Conservation (phyloP, 2,113 vertebrate genomes). For the Lutjanus erythropterus region DNA sequence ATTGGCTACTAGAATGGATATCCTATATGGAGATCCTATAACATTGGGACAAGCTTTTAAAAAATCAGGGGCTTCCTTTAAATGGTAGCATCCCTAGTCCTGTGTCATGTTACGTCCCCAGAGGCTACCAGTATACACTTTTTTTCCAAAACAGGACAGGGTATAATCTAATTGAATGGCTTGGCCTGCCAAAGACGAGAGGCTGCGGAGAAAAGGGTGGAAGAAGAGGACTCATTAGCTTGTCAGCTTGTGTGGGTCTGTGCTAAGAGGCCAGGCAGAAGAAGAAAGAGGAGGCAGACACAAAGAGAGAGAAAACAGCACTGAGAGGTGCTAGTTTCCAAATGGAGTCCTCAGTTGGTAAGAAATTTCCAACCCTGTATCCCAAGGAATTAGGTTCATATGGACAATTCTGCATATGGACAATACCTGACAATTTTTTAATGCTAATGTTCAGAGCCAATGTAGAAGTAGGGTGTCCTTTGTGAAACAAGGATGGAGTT, state of each 20-base stretch:
- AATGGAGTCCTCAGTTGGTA: not conserved
- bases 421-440: too few relatives aligned
- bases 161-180: slow-evolving; percentile 40
- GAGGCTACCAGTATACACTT: not conserved
- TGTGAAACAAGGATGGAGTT: too few relatives aligned
- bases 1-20: not conserved
- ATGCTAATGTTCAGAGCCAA: not conserved
- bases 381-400: not conserved
- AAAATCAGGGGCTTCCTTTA: not conserved
- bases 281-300: not conserved
- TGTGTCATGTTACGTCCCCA: slow-evolving; percentile 5
- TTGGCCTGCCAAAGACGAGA: not conserved
- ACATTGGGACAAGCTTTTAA: not conserved
- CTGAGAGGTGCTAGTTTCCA: not conserved
- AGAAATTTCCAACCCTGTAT: not conserved
- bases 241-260: slow-evolving; percentile 41
- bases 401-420: not conserved
- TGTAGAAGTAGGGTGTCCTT: not conserved
- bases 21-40: not conserved
- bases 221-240: slow-evolving; percentile 49
- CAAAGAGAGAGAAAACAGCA: not conserved
- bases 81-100: not conserved
- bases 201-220: slow-evolving; percentile 22
- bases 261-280: not conserved
- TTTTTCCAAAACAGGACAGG: slow-evolving; percentile 28